phyloP scores from a whole-genome alignment of 1,140 invertebrate species.

The Bombus cullumanus region DNA sequence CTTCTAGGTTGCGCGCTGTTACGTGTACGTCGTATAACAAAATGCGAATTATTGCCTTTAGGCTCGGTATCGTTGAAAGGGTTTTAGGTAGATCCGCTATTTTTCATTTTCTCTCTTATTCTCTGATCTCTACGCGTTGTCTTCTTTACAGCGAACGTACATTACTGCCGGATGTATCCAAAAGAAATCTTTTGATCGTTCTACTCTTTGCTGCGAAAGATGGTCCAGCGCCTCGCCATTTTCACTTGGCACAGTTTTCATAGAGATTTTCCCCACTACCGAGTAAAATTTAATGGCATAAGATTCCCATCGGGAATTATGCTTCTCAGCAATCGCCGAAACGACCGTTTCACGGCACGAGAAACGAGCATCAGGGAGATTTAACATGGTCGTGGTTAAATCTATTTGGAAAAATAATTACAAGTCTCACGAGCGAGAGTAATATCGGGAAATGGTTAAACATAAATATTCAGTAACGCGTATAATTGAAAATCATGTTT shows the following conservation, averaged over 20 bases:
- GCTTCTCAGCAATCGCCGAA: not conserved
- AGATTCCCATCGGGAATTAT: not conserved
- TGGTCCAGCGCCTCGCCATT: not conserved
- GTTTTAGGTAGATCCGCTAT: too few species aligned
- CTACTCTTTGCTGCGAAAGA: not conserved
- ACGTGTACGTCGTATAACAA: not conserved
- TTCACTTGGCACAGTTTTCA: not conserved
- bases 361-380: not conserved
- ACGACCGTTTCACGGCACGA: not conserved
- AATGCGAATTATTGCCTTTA: too few species aligned
- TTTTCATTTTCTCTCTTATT: too few species aligned
- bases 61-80: too few species aligned
- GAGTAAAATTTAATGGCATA: not conserved
- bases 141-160: too few species aligned
- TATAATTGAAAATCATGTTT: constrained; percentile 46
- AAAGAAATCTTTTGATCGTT: not conserved
- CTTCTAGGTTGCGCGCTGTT: too few species aligned
- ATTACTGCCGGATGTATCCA: too few species aligned
- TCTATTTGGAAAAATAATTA: constrained; percentile 21
- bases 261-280: not conserved
- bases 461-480: constrained; percentile 39
- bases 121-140: too few species aligned
- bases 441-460: not conserved
- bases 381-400: not conserved
- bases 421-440: not conserved